phyloP scores from a whole-genome alignment of 2,797 vertebrate genomes.

The Spondyliosoma cantharus region DNA sequence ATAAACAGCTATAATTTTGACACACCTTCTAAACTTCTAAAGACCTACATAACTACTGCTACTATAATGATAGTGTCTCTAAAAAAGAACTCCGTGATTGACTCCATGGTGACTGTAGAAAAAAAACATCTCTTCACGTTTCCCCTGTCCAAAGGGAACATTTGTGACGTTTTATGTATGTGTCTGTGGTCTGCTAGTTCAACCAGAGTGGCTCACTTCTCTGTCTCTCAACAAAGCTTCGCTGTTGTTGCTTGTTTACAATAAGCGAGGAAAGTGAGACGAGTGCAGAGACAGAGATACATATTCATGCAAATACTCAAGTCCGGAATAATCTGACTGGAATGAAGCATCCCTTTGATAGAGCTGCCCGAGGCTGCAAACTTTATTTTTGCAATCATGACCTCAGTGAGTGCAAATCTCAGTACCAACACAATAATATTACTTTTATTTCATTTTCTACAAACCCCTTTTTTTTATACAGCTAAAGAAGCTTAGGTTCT shows the following conservation, averaged over 20 bases:
- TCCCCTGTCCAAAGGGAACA: constrained; percentile 29
- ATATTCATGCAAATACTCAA: constrained; percentile 66
- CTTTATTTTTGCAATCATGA: constrained; percentile 20
- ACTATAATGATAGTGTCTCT: background rate
- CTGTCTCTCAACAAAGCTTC: constrained; percentile 68
- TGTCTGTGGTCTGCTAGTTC: constrained; percentile 46
- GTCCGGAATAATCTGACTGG: constrained; percentile 26
- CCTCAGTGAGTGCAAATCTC: background rate
- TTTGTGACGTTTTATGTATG: constrained; percentile 41
- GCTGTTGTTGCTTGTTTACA: constrained; percentile 78
- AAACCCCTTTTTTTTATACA: background rate
- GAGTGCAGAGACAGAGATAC: constrained; percentile 59
- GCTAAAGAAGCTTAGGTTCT: background rate
- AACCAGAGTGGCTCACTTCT: constrained; percentile 58
- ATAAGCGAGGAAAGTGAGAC: constrained; percentile 72
- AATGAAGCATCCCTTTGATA: constrained; percentile 45
- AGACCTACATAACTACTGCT: background rate
- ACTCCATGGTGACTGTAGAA: too few species aligned
- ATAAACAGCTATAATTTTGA: background rate
- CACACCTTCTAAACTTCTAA: background rate
- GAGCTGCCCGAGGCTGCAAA: constrained; percentile 18
- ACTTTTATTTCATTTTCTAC: background rate
- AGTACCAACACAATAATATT: background rate
- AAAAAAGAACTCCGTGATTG: too few species aligned
- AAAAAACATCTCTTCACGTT: constrained; percentile 13